Evolutionary conservation across 2,113 vertebrate species (phyloP).

Genomic region (Amphiprion ocellaris): DNA sequence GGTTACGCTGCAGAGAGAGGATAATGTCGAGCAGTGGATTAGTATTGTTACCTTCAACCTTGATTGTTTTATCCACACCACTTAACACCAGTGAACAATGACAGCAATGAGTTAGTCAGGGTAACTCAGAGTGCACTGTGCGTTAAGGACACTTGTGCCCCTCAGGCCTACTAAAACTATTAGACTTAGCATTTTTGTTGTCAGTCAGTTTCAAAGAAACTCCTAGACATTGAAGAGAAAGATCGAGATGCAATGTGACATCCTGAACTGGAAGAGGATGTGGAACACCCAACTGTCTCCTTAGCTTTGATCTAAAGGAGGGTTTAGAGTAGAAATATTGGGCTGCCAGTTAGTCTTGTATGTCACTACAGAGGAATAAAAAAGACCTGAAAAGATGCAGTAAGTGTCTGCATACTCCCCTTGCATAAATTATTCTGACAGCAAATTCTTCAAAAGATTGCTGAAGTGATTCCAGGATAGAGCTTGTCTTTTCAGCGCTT

Average conservation of each 20-base stretch:
- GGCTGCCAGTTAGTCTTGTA: conserved; percentile 51
- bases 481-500: conserved; percentile 50
- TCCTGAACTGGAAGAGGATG: conserved; percentile 25
- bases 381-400: conserved; percentile 42
- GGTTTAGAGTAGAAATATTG: conserved; percentile 49
- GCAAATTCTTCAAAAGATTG: conserved; percentile 71
- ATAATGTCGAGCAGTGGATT: not conserved
- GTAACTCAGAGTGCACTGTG: not conserved
- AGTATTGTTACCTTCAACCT: not conserved
- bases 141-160: not conserved
- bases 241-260: conserved; percentile 34
- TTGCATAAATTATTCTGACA: conserved; percentile 76
- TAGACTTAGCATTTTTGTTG: not conserved
- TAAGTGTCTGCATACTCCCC: conserved; percentile 55
- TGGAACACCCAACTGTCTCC: conserved; percentile 48
- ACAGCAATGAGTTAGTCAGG: not conserved
- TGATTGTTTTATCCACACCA: conserved; percentile 10
- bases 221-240: conserved; percentile 15
- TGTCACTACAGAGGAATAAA: conserved; percentile 50
- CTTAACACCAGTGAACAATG: conserved; percentile 23
- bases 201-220: conserved; percentile 1
- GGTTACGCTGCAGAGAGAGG: not conserved
- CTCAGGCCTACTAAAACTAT: conserved; percentile 12
- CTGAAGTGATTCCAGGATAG: conserved; percentile 61
- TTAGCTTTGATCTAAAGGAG: conserved; percentile 54